Evolutionary conservation across 2,113 vertebrate species (phyloP).

Genomic region (Prunella himalayana): DNA sequence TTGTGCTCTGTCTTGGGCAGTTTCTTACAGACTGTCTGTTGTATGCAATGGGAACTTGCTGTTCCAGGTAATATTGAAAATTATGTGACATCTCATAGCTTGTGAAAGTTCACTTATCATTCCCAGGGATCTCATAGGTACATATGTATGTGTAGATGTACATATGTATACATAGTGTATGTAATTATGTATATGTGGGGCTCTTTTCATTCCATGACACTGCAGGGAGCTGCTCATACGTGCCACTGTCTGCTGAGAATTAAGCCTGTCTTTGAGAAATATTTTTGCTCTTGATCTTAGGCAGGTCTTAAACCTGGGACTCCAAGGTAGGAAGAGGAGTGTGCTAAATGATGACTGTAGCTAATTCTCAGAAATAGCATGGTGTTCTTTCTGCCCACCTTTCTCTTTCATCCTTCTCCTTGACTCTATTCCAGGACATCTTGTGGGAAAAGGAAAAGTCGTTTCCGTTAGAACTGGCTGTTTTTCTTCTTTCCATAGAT

Average conservation of each 20-base stretch:
- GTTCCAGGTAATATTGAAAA: neutral
- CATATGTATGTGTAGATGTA: neutral
- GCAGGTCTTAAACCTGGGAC: neutral
- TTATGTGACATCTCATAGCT: neutral
- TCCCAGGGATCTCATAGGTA: rapidly evolving
- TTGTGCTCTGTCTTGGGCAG: neutral
- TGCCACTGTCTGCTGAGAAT: neutral
- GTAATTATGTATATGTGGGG: neutral
- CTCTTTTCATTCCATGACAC: neutral
- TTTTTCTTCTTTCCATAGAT: neutral
- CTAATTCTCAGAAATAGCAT: neutral
- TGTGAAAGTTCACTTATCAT: neutral
- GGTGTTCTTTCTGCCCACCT: neutral
- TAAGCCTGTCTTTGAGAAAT: neutral
- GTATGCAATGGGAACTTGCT: neutral
- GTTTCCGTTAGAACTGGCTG: slow-evolving; percentile 9
- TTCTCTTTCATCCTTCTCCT: neutral
- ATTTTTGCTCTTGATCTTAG: neutral
- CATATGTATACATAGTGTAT: rapidly evolving
- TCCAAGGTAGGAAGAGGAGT: neutral
- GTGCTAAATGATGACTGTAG: neutral
- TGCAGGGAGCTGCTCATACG: rapidly evolving
- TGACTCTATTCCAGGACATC: slow-evolving; percentile 1
- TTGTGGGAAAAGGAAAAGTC: slow-evolving; percentile 5
- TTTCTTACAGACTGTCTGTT: neutral